These are phyloP conservation scores for Habropoda laboriosa DNA, from an alignment of 1,140 invertebrate genomes.

Conservation along the genomic window DNA sequence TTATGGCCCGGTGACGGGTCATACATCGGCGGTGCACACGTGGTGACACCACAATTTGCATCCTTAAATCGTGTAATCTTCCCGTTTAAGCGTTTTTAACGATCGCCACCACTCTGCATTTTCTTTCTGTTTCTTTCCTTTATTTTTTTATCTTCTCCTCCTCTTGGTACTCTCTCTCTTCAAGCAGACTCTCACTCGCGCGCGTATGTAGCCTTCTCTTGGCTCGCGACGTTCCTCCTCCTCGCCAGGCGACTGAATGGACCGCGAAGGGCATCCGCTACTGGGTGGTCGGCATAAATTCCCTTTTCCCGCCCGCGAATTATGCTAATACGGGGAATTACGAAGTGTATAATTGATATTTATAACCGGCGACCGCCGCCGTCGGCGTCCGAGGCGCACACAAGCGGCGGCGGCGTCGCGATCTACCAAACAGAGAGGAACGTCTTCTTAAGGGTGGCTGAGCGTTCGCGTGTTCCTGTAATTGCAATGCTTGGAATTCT, in stretches of 20 bases:
- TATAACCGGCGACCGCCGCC: slow-evolving; percentile 66
- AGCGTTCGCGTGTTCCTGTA: slow-evolving; percentile 30
- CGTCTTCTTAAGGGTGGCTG: slow-evolving; percentile 21
- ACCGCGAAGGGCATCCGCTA: slow-evolving; percentile 57
- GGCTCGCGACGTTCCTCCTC: slow-evolving; percentile 44
- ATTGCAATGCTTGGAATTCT: slow-evolving; percentile 36
- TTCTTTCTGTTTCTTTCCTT: no score
- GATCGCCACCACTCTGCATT: slow-evolving; percentile 53
- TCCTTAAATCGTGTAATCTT: slow-evolving; percentile 76
- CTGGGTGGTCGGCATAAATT: slow-evolving; percentile 79
- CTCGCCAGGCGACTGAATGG: slow-evolving; percentile 27
- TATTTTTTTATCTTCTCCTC: not conserved
- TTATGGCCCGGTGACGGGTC: slow-evolving; percentile 65
- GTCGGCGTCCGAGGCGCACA: slow-evolving; percentile 11
- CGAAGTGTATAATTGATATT: slow-evolving; percentile 79
- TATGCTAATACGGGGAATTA: slow-evolving; percentile 78
- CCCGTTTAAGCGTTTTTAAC: slow-evolving; percentile 73
- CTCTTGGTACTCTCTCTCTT: slow-evolving; percentile 24
- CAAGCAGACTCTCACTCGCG: slow-evolving; percentile 54
- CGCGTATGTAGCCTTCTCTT: no score
- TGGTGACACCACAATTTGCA: slow-evolving; percentile 78
- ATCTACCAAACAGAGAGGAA: not conserved
- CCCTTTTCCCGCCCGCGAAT: slow-evolving; percentile 71
- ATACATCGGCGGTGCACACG: slow-evolving; percentile 66
- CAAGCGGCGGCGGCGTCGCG: not conserved